phyloP scores from a whole-genome alignment of 1,140 invertebrate species.

The Microplitis demolitor region DNA sequence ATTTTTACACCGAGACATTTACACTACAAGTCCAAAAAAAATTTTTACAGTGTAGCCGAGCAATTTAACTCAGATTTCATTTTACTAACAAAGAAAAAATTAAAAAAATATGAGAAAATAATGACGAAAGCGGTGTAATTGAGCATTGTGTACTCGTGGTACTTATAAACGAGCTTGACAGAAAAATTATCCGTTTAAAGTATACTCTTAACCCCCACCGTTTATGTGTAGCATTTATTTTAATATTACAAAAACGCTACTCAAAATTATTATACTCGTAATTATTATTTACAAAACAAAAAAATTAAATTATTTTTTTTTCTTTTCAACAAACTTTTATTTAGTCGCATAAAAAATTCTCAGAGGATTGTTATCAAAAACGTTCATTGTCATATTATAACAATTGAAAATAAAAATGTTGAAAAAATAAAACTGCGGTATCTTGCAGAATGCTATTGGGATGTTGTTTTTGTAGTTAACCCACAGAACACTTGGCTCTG shows the following conservation, averaged over 20 bases:
- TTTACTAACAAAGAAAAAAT: background rate
- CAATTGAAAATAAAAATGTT: background rate
- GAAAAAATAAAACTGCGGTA: background rate
- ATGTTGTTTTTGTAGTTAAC: slow-evolving; percentile 12
- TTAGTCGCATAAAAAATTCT: too few species aligned
- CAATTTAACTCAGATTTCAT: slow-evolving; percentile 8
- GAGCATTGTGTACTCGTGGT: slow-evolving; percentile 22
- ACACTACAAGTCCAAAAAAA: too few species aligned
- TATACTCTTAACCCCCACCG: background rate
- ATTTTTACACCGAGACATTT: too few species aligned
- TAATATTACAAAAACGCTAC: too few species aligned
- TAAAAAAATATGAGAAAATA: slow-evolving; percentile 13
- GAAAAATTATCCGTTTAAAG: slow-evolving; percentile 14
- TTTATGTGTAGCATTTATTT: background rate
- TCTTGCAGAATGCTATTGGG: background rate
- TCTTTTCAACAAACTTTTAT: background rate
- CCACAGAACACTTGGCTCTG: slow-evolving; percentile 15
- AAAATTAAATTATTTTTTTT: background rate
- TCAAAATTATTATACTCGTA: background rate
- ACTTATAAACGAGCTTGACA: slow-evolving; percentile 22
- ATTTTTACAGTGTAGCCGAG: too few species aligned
- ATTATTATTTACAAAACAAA: background rate
- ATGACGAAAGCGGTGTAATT: slow-evolving; percentile 23
- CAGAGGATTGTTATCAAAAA: background rate
- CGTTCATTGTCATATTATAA: background rate